phyloP scores from a whole-genome alignment of 2,888 invertebrate species.

The Monopis laevigella region DNA sequence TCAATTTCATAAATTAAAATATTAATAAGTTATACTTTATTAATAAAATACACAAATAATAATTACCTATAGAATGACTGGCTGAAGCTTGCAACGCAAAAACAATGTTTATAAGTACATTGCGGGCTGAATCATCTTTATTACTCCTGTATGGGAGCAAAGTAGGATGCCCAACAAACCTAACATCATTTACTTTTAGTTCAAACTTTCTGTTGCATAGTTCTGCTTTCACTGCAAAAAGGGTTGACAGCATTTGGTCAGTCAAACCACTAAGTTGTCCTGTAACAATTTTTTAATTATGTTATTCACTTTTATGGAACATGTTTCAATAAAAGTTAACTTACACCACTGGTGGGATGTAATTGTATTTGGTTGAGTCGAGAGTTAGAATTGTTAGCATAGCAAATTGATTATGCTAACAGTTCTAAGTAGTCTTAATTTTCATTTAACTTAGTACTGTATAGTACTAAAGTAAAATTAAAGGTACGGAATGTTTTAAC shows the following conservation, averaged over 20 bases:
- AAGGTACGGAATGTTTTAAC: no score
- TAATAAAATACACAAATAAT: no score
- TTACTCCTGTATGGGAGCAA: conserved; percentile 75
- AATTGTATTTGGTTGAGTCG: no score
- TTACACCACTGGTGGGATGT: no score
- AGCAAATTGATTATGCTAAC: no score
- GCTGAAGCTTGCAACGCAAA: conserved; percentile 92
- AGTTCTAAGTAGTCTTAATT: no score
- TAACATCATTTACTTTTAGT: conserved; percentile 93
- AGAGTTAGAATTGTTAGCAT: no score
- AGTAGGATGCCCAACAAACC: conserved; percentile 95
- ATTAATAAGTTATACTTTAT: not conserved
- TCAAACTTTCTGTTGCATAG: conserved; percentile 93
- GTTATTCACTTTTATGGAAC: no score
- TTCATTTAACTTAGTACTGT: no score
- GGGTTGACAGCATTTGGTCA: conserved; percentile 85
- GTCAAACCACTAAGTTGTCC: conserved; percentile 78
- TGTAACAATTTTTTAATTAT: conserved; percentile 23
- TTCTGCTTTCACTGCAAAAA: conserved; percentile 91
- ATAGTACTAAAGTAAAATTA: no score
- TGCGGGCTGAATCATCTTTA: conserved; percentile 73
- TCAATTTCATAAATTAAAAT: no score
- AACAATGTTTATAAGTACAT: conserved; percentile 85
- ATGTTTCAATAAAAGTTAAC: no score
- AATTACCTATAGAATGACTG: conserved; percentile 83